Base-by-base conservation (phyloP, 2,888 invertebrate genomes). In the Clitarchus hookeri region DNA sequence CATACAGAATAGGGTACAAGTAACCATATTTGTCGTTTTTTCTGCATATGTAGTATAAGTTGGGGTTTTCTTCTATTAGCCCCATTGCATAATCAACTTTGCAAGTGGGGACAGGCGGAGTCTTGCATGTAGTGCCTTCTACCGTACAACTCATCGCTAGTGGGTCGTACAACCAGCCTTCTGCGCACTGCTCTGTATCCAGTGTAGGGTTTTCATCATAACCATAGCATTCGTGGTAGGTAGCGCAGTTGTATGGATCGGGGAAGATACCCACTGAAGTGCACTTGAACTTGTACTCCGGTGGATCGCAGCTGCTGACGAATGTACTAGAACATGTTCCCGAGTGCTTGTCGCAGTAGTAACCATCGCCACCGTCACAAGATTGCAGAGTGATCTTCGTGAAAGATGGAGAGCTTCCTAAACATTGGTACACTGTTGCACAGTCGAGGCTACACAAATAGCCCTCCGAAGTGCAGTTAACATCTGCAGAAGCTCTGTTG, bases 241-340 rank as follows among this genome's bases (percentile, higher is more conserved):
- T 44, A 12, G 84, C 65, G 54, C 84, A 84, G 84, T 84, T 25
- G 53, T 84, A 48, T 9, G 84, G 84, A 48, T 84, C 84, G 84
- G 84, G 84, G 53, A 48, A 84, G 13, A 27, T 23, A 19, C 84
- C 84, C n/a, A 44, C 0, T 1, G 84, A 48, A 13, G 65, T 54
- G 54, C 84, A 84, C 84, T n/a, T 23, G 26, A 84, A 84, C n/a
- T 23, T n/a, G 54, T 82, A 82, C 3, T 16, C 84, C 3, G 84
- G 44, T 1, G 84, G 84, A 23, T 27, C 44, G 82, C 82, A 82
- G 36, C 19, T 82, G 82, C 19, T 82, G 27, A 19, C n/a, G 82
- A 82, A 82, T 19, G 82, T 82, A 26, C 82, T 82, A 3, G 82
- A 82, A 36, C 82, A 82, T 26, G 36, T 27, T 36, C 82, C 82